Percentiles rank a stretch among this genome's conserved stretches.
Evolutionary conservation across 2,888 invertebrate species (phyloP).

Genomic region (Chloroclystis v-ata): DNA sequence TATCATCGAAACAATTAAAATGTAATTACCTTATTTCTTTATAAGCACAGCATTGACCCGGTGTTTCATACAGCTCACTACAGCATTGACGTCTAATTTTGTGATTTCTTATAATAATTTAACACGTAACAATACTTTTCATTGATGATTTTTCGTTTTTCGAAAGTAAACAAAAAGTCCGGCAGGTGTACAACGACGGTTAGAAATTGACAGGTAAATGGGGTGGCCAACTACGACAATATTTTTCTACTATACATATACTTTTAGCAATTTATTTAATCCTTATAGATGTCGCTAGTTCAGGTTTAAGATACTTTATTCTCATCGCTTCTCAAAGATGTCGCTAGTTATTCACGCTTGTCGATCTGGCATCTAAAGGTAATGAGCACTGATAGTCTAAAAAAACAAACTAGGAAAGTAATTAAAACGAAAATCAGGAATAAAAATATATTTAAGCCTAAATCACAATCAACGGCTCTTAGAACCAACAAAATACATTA

Average conservation of each 20-base stretch:
- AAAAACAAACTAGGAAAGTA: too few relatives aligned
- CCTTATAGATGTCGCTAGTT: not conserved
- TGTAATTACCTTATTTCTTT: slow-evolving; percentile 20
- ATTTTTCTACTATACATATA: slow-evolving; percentile 18
- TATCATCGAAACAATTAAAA: not conserved
- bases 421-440: slow-evolving; percentile 35
- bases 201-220: slow-evolving; percentile 39
- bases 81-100: slow-evolving; percentile 6
- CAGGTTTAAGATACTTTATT: too few relatives aligned
- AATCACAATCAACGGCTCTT: slow-evolving; percentile 50
- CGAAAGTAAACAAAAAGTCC: slow-evolving; percentile 52
- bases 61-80: not conserved
- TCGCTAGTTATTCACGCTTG: too few relatives aligned
- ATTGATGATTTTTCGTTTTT: slow-evolving; percentile 50
- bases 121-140: slow-evolving; percentile 35
- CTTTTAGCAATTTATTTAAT: not conserved
- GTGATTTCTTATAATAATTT: slow-evolving; percentile 10
- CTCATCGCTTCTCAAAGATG: too few relatives aligned
- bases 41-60: slow-evolving; percentile 13
- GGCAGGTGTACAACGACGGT: slow-evolving; percentile 62
- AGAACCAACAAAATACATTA: slow-evolving; percentile 41
- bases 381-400: too few relatives aligned
- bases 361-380: too few relatives aligned
- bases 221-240: slow-evolving; percentile 26
- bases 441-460: slow-evolving; percentile 53